Evolutionary conservation across 2,797 vertebrate species (phyloP), one percentile per base, ranked within the genome.

Genomic region (Cyprinella venusta): DNA sequence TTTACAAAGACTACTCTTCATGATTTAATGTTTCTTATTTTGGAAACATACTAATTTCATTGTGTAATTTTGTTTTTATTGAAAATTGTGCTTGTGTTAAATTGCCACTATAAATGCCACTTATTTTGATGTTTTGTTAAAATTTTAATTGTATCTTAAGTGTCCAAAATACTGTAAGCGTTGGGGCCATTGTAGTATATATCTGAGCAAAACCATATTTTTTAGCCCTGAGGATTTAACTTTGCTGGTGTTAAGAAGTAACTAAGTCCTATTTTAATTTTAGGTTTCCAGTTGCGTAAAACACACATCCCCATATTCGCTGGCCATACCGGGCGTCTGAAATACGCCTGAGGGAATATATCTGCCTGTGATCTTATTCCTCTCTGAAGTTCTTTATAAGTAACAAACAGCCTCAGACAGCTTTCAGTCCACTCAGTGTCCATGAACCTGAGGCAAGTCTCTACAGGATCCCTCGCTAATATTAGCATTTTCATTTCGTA

Each of bases 401-500:
- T 9, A 71, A 67, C 48, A 81, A 85, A 70, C 61, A 63, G 15
- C 45, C n/a, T 82, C 45, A 56, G 42, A 70, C n/a, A 78, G 56
- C 13, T 81, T 77, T 85, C 48, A 40, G 48, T 71, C 45, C 33
- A 45, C 54, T 76, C 67, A 21, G 5, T 38, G 59, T 69, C 36
- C 45, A 26, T 64, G 75, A 78, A 75, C 50, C 71, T 24, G 6
- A 72, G 33, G 26, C 50, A 8, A 64, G 54, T 50, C 72, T 77
- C 45, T 38, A 38, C 56, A 71, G n/a, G 54, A 77, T 76, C 33
- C 33, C 26, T 36, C 2, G 36, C 54, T 77, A 59, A 56, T 45
- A 76, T 76, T 76, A 85, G 45, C 56, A 56, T 71, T 81, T 85
- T 78, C 33, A 71, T 81, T 38, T 64, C 5, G 19, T 54, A 48